Base-by-base conservation (phyloP, 2,888 invertebrate genomes). In the Macrophya annulata region DNA sequence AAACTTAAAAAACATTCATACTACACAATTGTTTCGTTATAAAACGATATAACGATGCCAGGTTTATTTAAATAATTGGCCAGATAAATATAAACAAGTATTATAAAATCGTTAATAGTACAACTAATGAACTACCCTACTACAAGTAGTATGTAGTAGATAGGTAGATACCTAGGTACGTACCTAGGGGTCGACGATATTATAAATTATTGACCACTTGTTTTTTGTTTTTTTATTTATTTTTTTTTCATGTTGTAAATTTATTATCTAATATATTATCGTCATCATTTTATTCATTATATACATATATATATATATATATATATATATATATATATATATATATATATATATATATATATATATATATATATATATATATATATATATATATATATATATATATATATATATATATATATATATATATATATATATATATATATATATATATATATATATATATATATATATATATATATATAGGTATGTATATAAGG, bases 41-140 rank as follows among this genome's bases (percentile, higher is more conserved):
- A 62, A 62, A 17, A 68, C 68, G 48, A 43, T 31, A 10, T 17
- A 77, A 55, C 77, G 77, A 48, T 77, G 77, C 77, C 77, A 77
- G 55, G 77, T 31, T 77, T 77, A 77, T 77, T 77, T 55, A 37
- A 77, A 77, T 77, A 55, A 77, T 77, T 55, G 55, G 77, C 77
- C 37, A 55, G 55, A 77, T 55, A 77, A 77, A 77, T 77, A 51
- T 55, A 31, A 55, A 31, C 55, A 55, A 31, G 10, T 10, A 12
- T 55, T 21, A 21, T 62, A 21, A 25, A 12, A 62, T 62, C 77
- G 51, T 55, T 74, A 45, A 40, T 71, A 71, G 71, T 71, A 71
- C n/a, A 37, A 71, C 71, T 40, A 40, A 31, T 37, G 71, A 71
- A 71, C 71, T 71, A 40, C 37, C 37, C 15, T 71, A 37, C n/a